phyloP scores from a whole-genome alignment of 2,888 invertebrate genomes.

The Nomada ferruginata region DNA sequence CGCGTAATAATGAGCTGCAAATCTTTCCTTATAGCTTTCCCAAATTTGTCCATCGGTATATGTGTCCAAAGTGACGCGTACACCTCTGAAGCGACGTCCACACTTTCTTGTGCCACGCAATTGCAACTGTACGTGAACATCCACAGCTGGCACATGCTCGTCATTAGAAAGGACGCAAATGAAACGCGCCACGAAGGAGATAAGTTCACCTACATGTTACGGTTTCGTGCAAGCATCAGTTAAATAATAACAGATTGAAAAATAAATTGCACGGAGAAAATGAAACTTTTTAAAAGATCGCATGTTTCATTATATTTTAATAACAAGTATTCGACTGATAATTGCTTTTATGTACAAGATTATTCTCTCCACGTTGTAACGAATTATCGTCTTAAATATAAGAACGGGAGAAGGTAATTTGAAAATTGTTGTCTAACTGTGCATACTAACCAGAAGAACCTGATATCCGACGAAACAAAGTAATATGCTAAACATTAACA shows the following conservation, averaged over 20 bases:
- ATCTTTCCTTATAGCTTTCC: constrained; percentile 46
- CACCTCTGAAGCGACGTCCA: background rate
- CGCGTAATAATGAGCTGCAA: constrained; percentile 61
- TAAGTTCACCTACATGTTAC: background rate
- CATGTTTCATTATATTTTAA: no score
- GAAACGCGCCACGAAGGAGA: background rate
- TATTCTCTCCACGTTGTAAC: no score
- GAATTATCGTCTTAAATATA: background rate
- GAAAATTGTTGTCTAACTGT: background rate
- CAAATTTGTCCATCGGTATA: constrained; percentile 11
- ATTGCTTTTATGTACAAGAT: no score
- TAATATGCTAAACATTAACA: constrained; percentile 35
- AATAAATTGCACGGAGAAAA: no score
- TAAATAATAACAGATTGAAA: no score
- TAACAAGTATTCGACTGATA: no score
- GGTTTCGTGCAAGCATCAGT: no score
- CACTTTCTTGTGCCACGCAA: constrained; percentile 19
- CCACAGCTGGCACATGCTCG: constrained; percentile 27
- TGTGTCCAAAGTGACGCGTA: constrained; percentile 13
- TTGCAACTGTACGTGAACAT: constrained; percentile 49
- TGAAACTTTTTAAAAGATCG: no score
- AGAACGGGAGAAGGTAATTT: background rate
- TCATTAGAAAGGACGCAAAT: constrained; percentile 10
- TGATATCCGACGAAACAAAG: constrained; percentile 43
- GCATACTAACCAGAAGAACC: constrained; percentile 31